Percentiles rank a stretch among this genome's conserved stretches.
Evolutionary conservation across 2,797 vertebrate species (phyloP).

Genomic region (Manis javanica): DNA sequence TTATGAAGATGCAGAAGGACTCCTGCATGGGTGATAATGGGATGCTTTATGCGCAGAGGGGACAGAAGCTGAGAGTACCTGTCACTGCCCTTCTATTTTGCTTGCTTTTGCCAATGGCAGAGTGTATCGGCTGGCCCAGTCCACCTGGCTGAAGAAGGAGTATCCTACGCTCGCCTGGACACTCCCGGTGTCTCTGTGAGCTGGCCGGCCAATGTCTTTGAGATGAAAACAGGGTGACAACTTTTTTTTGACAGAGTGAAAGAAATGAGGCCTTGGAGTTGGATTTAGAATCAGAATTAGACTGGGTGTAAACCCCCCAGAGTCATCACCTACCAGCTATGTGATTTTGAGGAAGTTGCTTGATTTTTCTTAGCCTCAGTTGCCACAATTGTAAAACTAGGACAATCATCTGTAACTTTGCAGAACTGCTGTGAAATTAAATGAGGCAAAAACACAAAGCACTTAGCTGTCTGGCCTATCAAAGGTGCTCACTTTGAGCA

Average conservation of each 20-base stretch:
- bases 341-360: neutral
- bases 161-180: neutral
- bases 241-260: neutral
- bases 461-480: neutral
- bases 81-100: neutral
- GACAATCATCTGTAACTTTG: neutral
- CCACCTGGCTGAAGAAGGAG: neutral
- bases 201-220: neutral
- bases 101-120: neutral
- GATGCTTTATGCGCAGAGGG: neutral
- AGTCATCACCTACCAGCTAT: neutral
- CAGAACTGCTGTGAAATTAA: neutral
- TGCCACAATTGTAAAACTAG: neutral
- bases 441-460: neutral
- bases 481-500: neutral
- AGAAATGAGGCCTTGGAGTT: neutral
- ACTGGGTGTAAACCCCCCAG: neutral
- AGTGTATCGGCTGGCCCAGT: neutral
- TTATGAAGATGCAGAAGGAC: neutral
- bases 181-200: neutral
- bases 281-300: neutral
- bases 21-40: neutral
- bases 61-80: neutral
- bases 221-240: neutral
- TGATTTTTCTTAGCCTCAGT: neutral